These are phyloP conservation scores for Antennarius maculatus DNA, from an alignment of 2,797 vertebrate species.

Conservation along the genomic window DNA sequence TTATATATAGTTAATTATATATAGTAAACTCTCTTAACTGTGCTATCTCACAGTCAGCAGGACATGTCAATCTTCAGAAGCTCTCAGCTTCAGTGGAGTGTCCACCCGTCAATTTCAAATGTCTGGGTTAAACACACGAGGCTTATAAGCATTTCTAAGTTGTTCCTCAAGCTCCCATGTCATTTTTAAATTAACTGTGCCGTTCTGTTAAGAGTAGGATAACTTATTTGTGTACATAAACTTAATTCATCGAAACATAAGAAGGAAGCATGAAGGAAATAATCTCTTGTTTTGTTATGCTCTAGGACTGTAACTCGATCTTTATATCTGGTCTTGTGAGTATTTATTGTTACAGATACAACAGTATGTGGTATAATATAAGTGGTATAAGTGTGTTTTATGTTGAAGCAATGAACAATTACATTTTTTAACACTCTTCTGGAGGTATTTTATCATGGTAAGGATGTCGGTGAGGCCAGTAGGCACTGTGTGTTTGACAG, in stretches of 20 bases:
- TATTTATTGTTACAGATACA: too few relatives aligned
- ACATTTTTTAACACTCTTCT: conserved; percentile 14
- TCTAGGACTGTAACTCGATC: too few relatives aligned
- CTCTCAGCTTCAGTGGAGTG: conserved; percentile 25
- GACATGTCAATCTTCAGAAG: conserved; percentile 16
- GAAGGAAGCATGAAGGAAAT: too few relatives aligned
- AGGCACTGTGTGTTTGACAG: background rate
- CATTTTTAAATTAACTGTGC: conserved; percentile 15
- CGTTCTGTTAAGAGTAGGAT: conserved; percentile 5
- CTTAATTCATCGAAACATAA: too few relatives aligned
- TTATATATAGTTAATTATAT: too few relatives aligned
- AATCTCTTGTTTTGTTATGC: too few relatives aligned
- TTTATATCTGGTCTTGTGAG: too few relatives aligned
- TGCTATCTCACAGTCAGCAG: background rate
- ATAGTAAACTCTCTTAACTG: background rate
- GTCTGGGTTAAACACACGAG: conserved; percentile 31
- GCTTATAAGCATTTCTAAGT: conserved; percentile 18
- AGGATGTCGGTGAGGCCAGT: conserved; percentile 7
- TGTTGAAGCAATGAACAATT: conserved; percentile 23
- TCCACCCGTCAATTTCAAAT: conserved; percentile 48
- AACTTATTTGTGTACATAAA: background rate
- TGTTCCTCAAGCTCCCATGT: conserved; percentile 3
- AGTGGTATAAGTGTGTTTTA: background rate
- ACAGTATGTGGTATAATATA: too few relatives aligned
- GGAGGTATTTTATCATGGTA: conserved; percentile 4